Conservation (phyloP, 1,140 invertebrate genomes). For the Nylanderia fulva region DNA sequence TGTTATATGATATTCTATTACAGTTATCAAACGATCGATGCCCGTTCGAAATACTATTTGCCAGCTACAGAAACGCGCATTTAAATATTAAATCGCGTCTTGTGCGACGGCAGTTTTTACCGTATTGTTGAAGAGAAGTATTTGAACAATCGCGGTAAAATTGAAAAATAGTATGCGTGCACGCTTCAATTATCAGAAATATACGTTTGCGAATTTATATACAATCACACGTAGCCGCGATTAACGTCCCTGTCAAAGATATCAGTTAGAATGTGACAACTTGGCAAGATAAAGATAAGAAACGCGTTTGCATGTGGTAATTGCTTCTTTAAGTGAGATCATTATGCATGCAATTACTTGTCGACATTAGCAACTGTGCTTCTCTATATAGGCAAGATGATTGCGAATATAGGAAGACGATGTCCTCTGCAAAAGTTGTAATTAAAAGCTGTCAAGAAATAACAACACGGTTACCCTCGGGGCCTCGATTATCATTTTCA, state of each 20-base stretch:
- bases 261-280: conserved; percentile 33
- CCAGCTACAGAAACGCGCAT: conserved; percentile 9
- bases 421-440: conserved; percentile 52
- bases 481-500: conserved; percentile 56
- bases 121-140: neutral
- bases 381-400: conserved; percentile 46
- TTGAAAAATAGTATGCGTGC: too few species aligned
- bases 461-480: conserved; percentile 34
- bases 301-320: conserved; percentile 51
- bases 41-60: conserved; percentile 45
- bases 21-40: conserved; percentile 58
- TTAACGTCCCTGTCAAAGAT: conserved; percentile 53
- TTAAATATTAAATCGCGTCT: conserved; percentile 45
- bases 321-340: conserved; percentile 58
- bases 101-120: neutral
- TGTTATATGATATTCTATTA: conserved; percentile 70
- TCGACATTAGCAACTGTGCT: conserved; percentile 35
- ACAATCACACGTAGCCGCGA: neutral
- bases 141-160: neutral
- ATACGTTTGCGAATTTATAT: neutral
- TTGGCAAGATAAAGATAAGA: conserved; percentile 31
- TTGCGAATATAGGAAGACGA: conserved; percentile 55
- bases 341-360: conserved; percentile 59
- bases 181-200: neutral
- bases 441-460: conserved; percentile 57